Base-by-base conservation (phyloP, 2,888 invertebrate species). In the Stenchaetothrips biformis region DNA sequence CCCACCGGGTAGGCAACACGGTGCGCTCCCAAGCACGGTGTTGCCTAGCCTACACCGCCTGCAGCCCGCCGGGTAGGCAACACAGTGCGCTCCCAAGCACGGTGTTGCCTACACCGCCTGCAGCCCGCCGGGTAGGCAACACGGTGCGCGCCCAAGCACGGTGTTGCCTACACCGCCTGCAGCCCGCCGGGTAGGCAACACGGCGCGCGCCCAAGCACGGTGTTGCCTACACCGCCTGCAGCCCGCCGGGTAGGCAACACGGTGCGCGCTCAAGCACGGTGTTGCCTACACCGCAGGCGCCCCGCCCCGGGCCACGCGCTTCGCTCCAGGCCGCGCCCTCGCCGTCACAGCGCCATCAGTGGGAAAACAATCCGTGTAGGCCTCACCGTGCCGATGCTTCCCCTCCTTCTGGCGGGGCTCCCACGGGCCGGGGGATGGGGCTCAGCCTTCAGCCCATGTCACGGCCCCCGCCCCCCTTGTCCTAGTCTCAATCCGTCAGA, bases 341-440 rank as follows among this genome's bases (percentile, higher is more conserved):
- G 53, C 67, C 67, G 67, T 74, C 67, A 74, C 67, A 74, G 67
- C 67, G 67, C 67, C 67, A 74, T 74, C 67, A 74, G n/a, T 25
- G 67, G 21, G 67, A 74, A 25, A 74, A 74, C 67, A 74, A 74
- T 74, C 67, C 67, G 67, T 25, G 67, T 74, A 25, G 11, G 67
- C 37, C 37, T 37, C 37, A 37, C 37, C 53, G 13, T 16, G 13
- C 53, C 53, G 13, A 37, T 37, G 37, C 37, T 4, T 37, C 37
- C 37, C 37, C 37, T 37, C 37, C 37, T 37, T 37, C 37, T 37
- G 13, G 13, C 37, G 37, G 37, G 37, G 37, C 37, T 37, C 37
- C 37, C 37, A 37, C 37, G 37, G 37, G 37, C 37, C 4, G 37
- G 37, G 37, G 37, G 37, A 37, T 1, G 37, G 37, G 37, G 37